Conservation (phyloP, 2,888 invertebrate genomes). For the Polydrusus tereticollis region DNA sequence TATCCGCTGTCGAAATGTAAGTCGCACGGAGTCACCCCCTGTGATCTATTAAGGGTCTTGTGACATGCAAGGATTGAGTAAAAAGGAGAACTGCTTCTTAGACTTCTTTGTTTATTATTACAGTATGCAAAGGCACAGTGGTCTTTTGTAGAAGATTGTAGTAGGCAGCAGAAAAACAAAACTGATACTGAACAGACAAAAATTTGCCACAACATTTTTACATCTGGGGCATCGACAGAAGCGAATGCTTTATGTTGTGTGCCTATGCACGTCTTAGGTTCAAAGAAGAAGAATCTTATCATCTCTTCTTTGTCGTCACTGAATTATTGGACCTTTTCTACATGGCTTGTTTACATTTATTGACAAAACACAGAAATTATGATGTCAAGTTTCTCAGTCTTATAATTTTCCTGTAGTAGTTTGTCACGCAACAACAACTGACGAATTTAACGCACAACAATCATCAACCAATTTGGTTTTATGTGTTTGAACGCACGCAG, state of each 20-base stretch:
- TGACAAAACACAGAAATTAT: slow-evolving; percentile 49
- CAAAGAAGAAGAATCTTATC: background rate
- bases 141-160: no score
- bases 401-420: slow-evolving; percentile 40
- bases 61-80: slow-evolving; percentile 22
- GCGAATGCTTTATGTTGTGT: no score
- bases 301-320: background rate
- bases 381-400: slow-evolving; percentile 37
- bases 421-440: slow-evolving; percentile 40
- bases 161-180: no score
- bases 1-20: background rate
- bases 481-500: slow-evolving; percentile 13
- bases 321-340: background rate
- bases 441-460: slow-evolving; percentile 43
- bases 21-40: background rate
- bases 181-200: no score
- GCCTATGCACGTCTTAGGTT: no score
- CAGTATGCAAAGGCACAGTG: no score
- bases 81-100: slow-evolving; percentile 1
- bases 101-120: background rate
- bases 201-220: no score
- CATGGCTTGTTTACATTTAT: slow-evolving; percentile 12
- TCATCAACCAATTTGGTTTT: background rate
- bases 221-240: no score
- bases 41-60: slow-evolving; percentile 3